Evolutionary conservation across 2,888 invertebrate genomes (phyloP).

Genomic region (Alloscopus bannaensis): DNA sequence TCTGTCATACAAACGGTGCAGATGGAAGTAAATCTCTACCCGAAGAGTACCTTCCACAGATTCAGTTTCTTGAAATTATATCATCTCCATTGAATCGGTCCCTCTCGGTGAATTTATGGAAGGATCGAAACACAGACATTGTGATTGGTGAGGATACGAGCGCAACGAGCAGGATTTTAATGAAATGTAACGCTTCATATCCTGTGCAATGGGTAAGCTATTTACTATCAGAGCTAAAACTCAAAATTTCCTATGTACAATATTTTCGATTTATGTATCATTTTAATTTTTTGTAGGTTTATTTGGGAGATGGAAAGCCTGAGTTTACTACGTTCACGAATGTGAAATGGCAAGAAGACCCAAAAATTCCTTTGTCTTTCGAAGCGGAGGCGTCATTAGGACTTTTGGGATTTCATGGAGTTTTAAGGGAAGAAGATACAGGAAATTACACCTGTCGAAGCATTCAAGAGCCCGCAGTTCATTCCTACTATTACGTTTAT

Average conservation of each 20-base stretch:
- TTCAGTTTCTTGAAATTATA: slow-evolving; percentile 58
- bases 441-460: slow-evolving; percentile 66
- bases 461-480: slow-evolving; percentile 51
- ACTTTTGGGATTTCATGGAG: slow-evolving; percentile 61
- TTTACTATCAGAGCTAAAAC: not conserved
- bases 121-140: slow-evolving; percentile 48
- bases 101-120: slow-evolving; percentile 35
- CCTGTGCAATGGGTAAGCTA: slow-evolving; percentile 58
- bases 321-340: slow-evolving; percentile 64
- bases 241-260: not conserved
- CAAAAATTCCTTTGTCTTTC: slow-evolving; percentile 55
- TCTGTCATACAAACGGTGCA: not conserved
- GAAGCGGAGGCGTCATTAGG: slow-evolving; percentile 64
- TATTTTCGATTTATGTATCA: too few species aligned
- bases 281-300: slow-evolving; percentile 26
- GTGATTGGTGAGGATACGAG: slow-evolving; percentile 60
- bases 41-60: slow-evolving; percentile 45
- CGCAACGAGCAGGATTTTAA: slow-evolving; percentile 54
- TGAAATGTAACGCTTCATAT: slow-evolving; percentile 65
- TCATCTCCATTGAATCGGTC: slow-evolving; percentile 46
- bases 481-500: slow-evolving; percentile 60
- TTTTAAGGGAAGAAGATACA: slow-evolving; percentile 61
- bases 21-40: slow-evolving; percentile 32
- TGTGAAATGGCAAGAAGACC: slow-evolving; percentile 53
- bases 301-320: slow-evolving; percentile 54